Conservation (phyloP, 2,888 invertebrate genomes). For the Metopia argyrocephala region DNA sequence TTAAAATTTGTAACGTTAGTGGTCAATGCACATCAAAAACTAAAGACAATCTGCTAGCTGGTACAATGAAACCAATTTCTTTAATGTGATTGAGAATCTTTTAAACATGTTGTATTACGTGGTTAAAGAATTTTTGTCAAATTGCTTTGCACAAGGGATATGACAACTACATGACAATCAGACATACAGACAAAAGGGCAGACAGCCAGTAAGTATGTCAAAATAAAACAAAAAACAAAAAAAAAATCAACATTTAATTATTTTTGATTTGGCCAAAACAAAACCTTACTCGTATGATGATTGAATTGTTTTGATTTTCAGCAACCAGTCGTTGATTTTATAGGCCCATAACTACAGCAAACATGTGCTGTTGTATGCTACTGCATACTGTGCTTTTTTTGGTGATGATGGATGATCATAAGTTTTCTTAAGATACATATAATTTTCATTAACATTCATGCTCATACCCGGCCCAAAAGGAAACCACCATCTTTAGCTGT, state of each 20-base stretch:
- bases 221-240: conserved; percentile 31
- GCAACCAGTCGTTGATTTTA: not conserved
- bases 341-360: not conserved
- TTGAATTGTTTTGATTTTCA: not conserved
- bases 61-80: not conserved
- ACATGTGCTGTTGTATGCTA: not conserved
- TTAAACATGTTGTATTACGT: conserved; percentile 20
- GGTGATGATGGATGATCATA: conserved; percentile 60
- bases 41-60: conserved; percentile 4
- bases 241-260: conserved; percentile 56
- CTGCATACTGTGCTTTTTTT: conserved; percentile 1
- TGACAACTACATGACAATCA: not conserved
- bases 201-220: not conserved
- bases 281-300: conserved; percentile 1
- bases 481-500: not conserved
- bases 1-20: conserved; percentile 8
- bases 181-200: not conserved
- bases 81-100: not conserved
- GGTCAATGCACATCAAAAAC: not conserved
- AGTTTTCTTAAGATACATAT: conserved; percentile 38
- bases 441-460: conserved; percentile 15
- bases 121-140: conserved; percentile 57
- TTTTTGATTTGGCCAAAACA: conserved; percentile 27
- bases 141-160: conserved; percentile 34
- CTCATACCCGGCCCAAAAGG: not conserved